A percentile compares a stretch with the other conserved stretches of the same genome.
Evolutionary conservation across 2,888 invertebrate species (phyloP).

Genomic region (Polyploca ridens): DNA sequence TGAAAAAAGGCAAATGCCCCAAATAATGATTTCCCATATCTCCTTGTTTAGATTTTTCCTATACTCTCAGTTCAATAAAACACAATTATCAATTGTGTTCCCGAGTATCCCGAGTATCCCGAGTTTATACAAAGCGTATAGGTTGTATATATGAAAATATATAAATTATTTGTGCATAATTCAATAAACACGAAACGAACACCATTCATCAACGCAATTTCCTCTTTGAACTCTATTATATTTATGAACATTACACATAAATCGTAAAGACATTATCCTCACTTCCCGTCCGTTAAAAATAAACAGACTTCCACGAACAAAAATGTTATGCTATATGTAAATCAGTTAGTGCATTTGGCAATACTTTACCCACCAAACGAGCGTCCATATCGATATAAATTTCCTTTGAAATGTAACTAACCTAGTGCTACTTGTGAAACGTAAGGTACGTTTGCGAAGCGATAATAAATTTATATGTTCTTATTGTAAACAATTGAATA

Average conservation of each 20-base stretch:
- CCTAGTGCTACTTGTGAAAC: constrained; percentile 14
- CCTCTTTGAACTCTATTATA: constrained; percentile 5
- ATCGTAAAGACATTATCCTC: constrained; percentile 2
- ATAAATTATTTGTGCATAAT: too few relatives aligned
- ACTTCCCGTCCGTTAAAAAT: neutral
- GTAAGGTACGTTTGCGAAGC: constrained; percentile 13
- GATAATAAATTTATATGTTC: constrained; percentile 28
- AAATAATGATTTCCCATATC: too few relatives aligned
- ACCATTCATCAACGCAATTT: neutral
- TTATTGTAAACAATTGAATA: constrained; percentile 23
- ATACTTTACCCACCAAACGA: constrained; percentile 45
- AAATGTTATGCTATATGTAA: constrained; percentile 4
- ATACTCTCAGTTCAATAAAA: too few relatives aligned
- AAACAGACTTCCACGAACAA: constrained; percentile 8
- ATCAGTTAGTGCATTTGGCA: constrained; percentile 15
- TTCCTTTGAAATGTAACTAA: constrained; percentile 24
- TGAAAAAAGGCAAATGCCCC: too few relatives aligned
- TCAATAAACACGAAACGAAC: neutral
- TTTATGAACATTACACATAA: neutral
- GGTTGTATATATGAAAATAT: too few relatives aligned
- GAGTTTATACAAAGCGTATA: too few relatives aligned
- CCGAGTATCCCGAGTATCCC: too few relatives aligned
- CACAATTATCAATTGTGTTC: too few relatives aligned
- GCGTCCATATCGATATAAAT: constrained; percentile 34
- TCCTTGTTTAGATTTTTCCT: too few relatives aligned